A percentile compares a stretch with the other conserved stretches of the same genome.
Conservation (phyloP, 2,888 invertebrate genomes). For the Microchrysa polita region DNA sequence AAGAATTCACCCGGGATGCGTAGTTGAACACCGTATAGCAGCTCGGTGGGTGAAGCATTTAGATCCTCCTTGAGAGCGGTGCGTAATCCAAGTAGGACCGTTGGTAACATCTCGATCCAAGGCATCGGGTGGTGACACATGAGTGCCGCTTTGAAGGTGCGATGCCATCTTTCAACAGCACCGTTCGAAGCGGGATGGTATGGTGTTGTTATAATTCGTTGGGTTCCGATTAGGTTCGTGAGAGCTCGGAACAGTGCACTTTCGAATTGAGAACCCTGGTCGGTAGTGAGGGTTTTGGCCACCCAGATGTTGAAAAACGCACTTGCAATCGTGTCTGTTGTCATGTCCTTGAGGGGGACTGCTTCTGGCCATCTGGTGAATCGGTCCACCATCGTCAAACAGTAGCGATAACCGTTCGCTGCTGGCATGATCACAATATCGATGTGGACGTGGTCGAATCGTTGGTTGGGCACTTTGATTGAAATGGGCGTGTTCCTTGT, state of each 20-base stretch:
- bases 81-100: constrained; percentile 57
- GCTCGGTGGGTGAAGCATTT: constrained; percentile 55
- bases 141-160: constrained; percentile 60
- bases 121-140: constrained; percentile 52
- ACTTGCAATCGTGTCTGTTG: constrained; percentile 43
- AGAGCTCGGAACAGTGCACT: constrained; percentile 35
- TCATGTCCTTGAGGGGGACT: constrained; percentile 44
- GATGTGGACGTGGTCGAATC: constrained; percentile 45
- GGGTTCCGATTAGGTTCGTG: constrained; percentile 40
- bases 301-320: constrained; percentile 45
- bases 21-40: no score
- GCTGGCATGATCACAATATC: constrained; percentile 40
- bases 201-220: constrained; percentile 53
- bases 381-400: constrained; percentile 19
- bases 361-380: constrained; percentile 45
- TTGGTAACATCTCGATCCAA: constrained; percentile 57
- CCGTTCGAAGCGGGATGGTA: constrained; percentile 61
- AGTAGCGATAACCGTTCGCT: constrained; percentile 33
- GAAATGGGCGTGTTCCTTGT: not conserved
- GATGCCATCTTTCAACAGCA: constrained; percentile 61
- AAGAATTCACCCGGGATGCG: constrained; percentile 53
- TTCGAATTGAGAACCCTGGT: no score
- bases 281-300: constrained; percentile 46
- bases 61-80: constrained; percentile 56
- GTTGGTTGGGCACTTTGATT: constrained; percentile 30